A percentile compares a stretch with the other conserved stretches of the same genome.
Evolutionary conservation across 1,140 invertebrate genomes (phyloP).

Genomic region (Zophobas atratus): DNA sequence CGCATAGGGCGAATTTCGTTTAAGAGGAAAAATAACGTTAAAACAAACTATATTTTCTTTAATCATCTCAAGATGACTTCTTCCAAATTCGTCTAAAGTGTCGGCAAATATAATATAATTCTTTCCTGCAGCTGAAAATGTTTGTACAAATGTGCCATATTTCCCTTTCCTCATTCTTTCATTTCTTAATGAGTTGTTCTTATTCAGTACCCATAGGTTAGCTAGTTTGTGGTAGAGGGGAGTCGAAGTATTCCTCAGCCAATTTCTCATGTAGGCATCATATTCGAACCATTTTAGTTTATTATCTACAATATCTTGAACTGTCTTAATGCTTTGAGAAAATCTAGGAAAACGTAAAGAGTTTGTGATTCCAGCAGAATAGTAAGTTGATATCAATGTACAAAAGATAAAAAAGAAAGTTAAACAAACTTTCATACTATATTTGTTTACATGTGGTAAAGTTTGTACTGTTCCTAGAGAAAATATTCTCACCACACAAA

Average conservation of each 20-base stretch:
- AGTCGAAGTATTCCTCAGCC: background rate
- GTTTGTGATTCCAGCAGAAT: constrained; percentile 1
- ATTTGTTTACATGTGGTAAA: background rate
- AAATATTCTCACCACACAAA: background rate
- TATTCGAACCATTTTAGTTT: background rate
- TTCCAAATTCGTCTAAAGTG: background rate
- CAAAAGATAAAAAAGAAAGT: background rate
- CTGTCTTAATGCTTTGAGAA: background rate
- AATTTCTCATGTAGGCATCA: background rate
- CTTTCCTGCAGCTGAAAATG: background rate
- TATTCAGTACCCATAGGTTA: background rate
- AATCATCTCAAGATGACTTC: constrained; percentile 1
- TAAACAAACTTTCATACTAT: background rate
- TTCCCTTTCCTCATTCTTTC: background rate
- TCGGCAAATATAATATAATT: constrained; percentile 9
- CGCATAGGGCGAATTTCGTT: constrained; percentile 25
- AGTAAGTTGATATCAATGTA: background rate
- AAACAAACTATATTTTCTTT: constrained; percentile 8
- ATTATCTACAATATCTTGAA: constrained; percentile 9
- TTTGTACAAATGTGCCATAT: background rate
- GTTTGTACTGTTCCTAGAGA: background rate
- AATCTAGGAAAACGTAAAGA: constrained; percentile 1
- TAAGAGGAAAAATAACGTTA: constrained; percentile 15
- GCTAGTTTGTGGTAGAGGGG: background rate
- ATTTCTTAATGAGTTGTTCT: background rate